Base-by-base conservation (phyloP, 1,140 invertebrate species). In the Ooceraea biroi region DNA sequence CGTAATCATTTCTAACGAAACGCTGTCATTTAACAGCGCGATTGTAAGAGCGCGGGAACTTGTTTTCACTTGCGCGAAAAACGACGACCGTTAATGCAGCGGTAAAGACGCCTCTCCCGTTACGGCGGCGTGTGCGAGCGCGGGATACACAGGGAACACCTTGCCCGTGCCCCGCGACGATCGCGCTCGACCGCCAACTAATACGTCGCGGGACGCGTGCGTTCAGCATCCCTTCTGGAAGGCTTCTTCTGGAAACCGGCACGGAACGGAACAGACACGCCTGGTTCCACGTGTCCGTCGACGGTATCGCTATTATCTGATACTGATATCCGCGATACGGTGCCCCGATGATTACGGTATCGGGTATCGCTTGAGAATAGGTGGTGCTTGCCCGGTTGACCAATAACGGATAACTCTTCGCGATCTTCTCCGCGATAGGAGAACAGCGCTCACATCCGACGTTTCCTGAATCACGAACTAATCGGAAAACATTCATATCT, bases 41-140 rank as follows among this genome's bases (percentile, higher is more conserved):
- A 92, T 92, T 89, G 88, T 91, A 91, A 89, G 89, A 91, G 85
- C 87, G 83, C 85, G 90, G 87, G 93, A 94, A 94, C 93, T 92
- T 94, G 93, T 94, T 94, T 94, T 93, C 93, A 94, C 91, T 93
- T 93, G 91, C 88, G 92, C 91, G 93, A 94, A 94, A 94, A 94
- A 94, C 93, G 89, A 60, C 92, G 90, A 94, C 94, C 94, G 94
- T 94, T 94, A 94, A 94, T 94, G 93, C 94, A 94, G 94, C 94
- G 94, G 94, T 94, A 94, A 94, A 94, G 93, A 94, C 93, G 91
- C 92, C 91, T 94, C 94, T 94, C 93, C 93, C 94, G 93, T 94
- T 94, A 94, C 89, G 91, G 90, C 83, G 2, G 89, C 84, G 89
- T 92, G 89, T 87, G 84, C 88, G 87, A 85, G 72, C 86, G 80